These are phyloP conservation scores for Agrochola litura DNA, from an alignment of 2,888 invertebrate species.

Conservation along the genomic window DNA sequence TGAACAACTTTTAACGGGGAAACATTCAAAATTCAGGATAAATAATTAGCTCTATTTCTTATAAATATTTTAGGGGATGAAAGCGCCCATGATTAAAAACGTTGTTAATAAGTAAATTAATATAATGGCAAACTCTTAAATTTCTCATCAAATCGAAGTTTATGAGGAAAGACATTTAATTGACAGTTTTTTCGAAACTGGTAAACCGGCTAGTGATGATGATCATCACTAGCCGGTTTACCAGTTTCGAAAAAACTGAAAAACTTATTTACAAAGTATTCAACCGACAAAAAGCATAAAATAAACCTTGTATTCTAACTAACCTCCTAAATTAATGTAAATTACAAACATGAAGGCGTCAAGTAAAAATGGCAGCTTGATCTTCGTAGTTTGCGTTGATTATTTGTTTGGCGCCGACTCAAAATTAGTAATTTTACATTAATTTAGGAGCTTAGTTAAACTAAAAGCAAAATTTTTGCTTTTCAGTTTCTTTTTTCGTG, in stretches of 20 bases:
- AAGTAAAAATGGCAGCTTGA: no score
- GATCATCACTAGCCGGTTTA: background rate
- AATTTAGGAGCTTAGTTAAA: background rate
- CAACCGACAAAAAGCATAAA: no score
- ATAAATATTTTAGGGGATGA: background rate
- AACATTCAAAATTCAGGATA: background rate
- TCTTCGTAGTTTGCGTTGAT: background rate
- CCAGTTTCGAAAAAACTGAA: background rate
- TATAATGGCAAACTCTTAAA: background rate
- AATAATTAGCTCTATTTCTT: background rate
- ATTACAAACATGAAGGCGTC: no score
- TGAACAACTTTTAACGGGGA: slow-evolving; percentile 14
- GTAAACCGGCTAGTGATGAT: no score
- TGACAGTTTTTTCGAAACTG: no score
- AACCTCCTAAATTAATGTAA: no score
- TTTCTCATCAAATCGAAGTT: background rate
- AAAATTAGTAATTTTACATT: background rate
- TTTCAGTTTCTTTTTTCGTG: background rate
- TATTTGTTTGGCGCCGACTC: background rate
- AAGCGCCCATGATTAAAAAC: background rate
- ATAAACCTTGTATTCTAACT: no score
- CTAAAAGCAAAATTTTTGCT: background rate
- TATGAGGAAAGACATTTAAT: no score
- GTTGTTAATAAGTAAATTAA: background rate
- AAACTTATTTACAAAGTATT: no score